A percentile compares a stretch with the other conserved stretches of the same genome.
These are phyloP conservation scores for Eudasyphora cyanicolor DNA, from an alignment of 2,888 invertebrate genomes.

Conservation along the genomic window DNA sequence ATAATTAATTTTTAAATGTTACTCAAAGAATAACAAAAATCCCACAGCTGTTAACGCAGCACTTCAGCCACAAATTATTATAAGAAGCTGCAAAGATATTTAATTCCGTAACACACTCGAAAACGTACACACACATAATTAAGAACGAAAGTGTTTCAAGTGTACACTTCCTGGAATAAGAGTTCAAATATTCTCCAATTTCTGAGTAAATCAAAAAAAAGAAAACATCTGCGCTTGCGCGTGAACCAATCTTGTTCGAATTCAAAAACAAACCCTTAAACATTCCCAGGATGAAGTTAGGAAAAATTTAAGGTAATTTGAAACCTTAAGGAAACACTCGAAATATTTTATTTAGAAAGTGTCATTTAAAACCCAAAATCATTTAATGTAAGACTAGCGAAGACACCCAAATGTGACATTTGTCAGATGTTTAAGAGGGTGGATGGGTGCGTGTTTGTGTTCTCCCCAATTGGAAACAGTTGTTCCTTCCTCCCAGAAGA, in stretches of 20 bases:
- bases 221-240: slow-evolving; percentile 11
- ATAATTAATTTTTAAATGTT: too few relatives aligned
- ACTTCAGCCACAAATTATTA: too few relatives aligned
- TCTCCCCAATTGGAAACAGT: slow-evolving; percentile 53
- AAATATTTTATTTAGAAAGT: background rate
- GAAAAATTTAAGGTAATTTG: slow-evolving; percentile 54
- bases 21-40: too few relatives aligned
- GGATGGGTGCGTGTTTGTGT: background rate
- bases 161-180: slow-evolving; percentile 47
- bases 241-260: background rate
- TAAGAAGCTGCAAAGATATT: too few relatives aligned
- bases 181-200: slow-evolving; percentile 9
- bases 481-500: slow-evolving; percentile 36
- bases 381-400: slow-evolving; percentile 23
- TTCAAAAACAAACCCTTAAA: too few relatives aligned
- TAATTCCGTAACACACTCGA: background rate
- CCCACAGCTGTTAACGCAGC: too few relatives aligned
- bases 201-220: background rate
- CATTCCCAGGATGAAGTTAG: background rate
- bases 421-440: background rate
- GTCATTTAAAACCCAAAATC: slow-evolving; percentile 16
- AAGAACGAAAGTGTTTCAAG: slow-evolving; percentile 35
- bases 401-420: slow-evolving; percentile 17
- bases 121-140: too few relatives aligned
- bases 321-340: slow-evolving; percentile 53